phyloP scores from a whole-genome alignment of 2,888 invertebrate species.

The Dryadula phaetusa region DNA sequence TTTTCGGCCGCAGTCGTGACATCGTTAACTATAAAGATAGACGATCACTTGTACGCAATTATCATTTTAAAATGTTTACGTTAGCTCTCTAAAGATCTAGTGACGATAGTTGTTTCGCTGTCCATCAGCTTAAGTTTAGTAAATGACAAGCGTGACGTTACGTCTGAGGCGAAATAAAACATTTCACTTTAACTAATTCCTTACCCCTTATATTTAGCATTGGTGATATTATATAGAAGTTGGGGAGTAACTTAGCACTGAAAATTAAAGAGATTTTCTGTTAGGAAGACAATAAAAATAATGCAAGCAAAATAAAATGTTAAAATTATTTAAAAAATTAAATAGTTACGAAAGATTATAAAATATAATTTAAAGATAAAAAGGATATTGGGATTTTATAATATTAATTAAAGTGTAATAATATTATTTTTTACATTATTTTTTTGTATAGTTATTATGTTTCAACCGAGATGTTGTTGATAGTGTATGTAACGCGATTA shows the following conservation, averaged over 20 bases:
- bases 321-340: constrained; percentile 4
- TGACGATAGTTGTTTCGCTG: constrained; percentile 15
- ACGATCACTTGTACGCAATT: constrained; percentile 8
- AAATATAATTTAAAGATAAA: neutral
- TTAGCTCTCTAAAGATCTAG: constrained; percentile 5
- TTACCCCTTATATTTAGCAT: constrained; percentile 67
- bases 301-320: constrained; percentile 23
- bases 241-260: constrained; percentile 64
- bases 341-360: constrained; percentile 6
- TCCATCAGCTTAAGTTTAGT: constrained; percentile 50
- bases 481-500: too few species aligned
- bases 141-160: constrained; percentile 54
- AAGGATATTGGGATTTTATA: neutral
- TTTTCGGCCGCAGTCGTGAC: constrained; percentile 74
- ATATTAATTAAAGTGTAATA: too few species aligned
- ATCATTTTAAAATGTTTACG: neutral
- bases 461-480: neutral
- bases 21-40: constrained; percentile 66
- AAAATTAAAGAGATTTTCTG: constrained; percentile 68
- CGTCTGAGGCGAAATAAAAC: constrained; percentile 60
- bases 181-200: constrained; percentile 63
- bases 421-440: too few species aligned
- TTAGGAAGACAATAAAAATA: constrained; percentile 45
- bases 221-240: constrained; percentile 65
- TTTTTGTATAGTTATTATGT: too few species aligned